A percentile compares a stretch with the other conserved stretches of the same genome.
Evolutionary conservation across 1,140 invertebrate species (phyloP).

Genomic region (Bombus pascuorum): DNA sequence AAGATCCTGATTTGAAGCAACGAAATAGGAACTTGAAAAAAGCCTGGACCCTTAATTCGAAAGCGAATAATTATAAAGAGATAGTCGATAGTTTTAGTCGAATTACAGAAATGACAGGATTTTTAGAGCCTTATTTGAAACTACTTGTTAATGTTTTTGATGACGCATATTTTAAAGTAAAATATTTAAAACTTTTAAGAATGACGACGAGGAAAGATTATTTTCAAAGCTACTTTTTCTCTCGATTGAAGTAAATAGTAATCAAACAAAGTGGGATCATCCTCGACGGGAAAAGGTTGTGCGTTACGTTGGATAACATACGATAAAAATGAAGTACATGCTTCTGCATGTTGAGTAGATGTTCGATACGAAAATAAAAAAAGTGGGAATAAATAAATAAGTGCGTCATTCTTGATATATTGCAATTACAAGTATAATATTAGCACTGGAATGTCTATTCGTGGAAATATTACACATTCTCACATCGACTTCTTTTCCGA

Average conservation of each 20-base stretch:
- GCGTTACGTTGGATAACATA: neutral
- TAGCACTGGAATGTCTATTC: neutral
- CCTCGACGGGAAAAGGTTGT: neutral
- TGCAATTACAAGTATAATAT: neutral
- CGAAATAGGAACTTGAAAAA: neutral
- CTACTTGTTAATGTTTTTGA: no score
- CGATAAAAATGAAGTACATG: neutral
- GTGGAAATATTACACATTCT: neutral
- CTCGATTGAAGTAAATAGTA: neutral
- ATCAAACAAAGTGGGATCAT: neutral
- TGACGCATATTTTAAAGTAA: no score
- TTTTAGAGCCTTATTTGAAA: no score
- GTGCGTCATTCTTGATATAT: neutral
- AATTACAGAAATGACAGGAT: neutral
- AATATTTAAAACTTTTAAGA: no score
- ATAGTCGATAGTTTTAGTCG: neutral
- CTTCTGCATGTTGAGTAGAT: no score
- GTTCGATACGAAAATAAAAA: no score
- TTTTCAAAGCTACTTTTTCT: neutral
- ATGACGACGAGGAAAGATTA: neutral
- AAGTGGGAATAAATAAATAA: neutral
- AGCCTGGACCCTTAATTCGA: neutral
- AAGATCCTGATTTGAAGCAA: neutral
- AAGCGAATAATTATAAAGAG: neutral
- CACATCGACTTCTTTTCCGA: neutral